A percentile compares a stretch with the other conserved stretches of the same genome.
Conservation (phyloP, 1,140 invertebrate species). For the Berghia stephanieae region DNA sequence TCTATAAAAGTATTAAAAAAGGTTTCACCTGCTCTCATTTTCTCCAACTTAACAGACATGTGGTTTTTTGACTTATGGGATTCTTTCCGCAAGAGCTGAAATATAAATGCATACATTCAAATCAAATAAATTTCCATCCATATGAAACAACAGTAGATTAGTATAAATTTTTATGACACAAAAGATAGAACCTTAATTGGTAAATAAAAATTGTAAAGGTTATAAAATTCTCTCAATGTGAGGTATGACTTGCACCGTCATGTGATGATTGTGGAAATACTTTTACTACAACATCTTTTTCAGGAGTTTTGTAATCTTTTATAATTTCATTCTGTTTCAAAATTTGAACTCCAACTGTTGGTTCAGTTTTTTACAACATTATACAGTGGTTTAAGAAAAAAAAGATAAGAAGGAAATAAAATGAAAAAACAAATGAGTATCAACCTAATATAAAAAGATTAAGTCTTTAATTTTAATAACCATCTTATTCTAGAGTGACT, state of each 20-base stretch:
- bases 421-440: background rate
- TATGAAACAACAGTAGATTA: constrained; percentile 10
- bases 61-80: constrained; percentile 58
- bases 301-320: too few species aligned
- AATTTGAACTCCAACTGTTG: too few species aligned
- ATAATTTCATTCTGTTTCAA: too few species aligned
- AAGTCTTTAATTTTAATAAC: background rate
- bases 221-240: too few species aligned
- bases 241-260: too few species aligned
- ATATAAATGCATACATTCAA: too few species aligned
- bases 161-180: background rate
- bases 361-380: too few species aligned
- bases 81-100: constrained; percentile 50
- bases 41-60: constrained; percentile 46
- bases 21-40: constrained; percentile 47
- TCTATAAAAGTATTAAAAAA: background rate
- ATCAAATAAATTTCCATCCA: constrained; percentile 14
- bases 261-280: too few species aligned
- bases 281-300: too few species aligned
- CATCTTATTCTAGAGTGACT: too few species aligned
- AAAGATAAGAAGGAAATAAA: background rate
- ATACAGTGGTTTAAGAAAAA: background rate
- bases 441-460: background rate
- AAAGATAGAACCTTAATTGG: background rate
- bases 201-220: background rate